Conservation (phyloP, 2,888 invertebrate species). For the Mystacides longicornis region DNA sequence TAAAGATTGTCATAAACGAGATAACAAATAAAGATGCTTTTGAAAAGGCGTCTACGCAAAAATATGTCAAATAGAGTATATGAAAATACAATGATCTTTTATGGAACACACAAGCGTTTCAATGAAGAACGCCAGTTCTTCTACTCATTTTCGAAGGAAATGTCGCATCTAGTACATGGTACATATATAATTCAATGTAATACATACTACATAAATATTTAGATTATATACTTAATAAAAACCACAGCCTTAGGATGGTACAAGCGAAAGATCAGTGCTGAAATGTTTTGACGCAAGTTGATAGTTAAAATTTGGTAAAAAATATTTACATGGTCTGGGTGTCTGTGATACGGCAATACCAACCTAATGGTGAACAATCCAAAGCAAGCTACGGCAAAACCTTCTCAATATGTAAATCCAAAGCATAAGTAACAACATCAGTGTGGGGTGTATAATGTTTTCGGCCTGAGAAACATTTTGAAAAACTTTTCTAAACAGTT, state of each 20-base stretch:
- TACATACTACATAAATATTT: too few species aligned
- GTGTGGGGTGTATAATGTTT: slow-evolving; percentile 51
- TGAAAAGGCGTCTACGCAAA: too few species aligned
- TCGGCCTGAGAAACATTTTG: slow-evolving; percentile 48
- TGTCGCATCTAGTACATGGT: too few species aligned
- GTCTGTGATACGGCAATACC: slow-evolving; percentile 38
- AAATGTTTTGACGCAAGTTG: slow-evolving; percentile 14
- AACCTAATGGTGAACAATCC: slow-evolving; percentile 53
- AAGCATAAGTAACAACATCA: slow-evolving; percentile 55
- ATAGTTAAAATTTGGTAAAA: slow-evolving; percentile 14
- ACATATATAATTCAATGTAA: too few species aligned
- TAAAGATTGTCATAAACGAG: too few species aligned
- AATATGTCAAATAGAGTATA: too few species aligned
- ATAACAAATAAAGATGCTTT: too few species aligned
- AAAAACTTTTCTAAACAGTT: slow-evolving; percentile 17
- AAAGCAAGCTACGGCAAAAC: slow-evolving; percentile 55
- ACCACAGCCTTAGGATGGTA: slow-evolving; percentile 12
- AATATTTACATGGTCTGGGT: slow-evolving; percentile 21
- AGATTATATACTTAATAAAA: too few species aligned
- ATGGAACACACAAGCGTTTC: too few species aligned
- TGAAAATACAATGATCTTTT: too few species aligned
- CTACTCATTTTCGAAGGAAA: too few species aligned
- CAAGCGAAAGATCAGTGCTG: slow-evolving; percentile 26
- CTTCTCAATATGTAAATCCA: slow-evolving; percentile 55
- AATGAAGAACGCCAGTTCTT: too few species aligned